phyloP scores from a whole-genome alignment of 1,140 invertebrate genomes.

The Drosophila pachea region DNA sequence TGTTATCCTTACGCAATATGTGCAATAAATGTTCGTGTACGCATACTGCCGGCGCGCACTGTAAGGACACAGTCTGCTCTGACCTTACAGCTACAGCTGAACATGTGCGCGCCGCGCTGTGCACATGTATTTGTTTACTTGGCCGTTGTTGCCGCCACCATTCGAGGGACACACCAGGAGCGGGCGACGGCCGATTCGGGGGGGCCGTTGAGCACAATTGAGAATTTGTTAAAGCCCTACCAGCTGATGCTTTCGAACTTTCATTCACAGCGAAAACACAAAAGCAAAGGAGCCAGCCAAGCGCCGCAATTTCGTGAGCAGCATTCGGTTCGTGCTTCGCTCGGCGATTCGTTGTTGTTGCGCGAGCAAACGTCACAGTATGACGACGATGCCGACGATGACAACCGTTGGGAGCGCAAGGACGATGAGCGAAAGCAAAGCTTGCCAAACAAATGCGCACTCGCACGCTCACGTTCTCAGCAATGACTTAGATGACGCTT shows the following conservation, averaged over 20 bases:
- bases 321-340: conserved; percentile 25
- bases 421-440: conserved; percentile 49
- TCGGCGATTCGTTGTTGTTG: conserved; percentile 28
- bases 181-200: neutral
- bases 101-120: conserved; percentile 65
- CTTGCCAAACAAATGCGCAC: conserved; percentile 69
- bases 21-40: conserved; percentile 26
- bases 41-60: conserved; percentile 34
- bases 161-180: neutral
- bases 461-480: conserved; percentile 44
- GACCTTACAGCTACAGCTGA: conserved; percentile 64
- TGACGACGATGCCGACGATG: conserved; percentile 38
- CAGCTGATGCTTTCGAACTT: conserved; percentile 69
- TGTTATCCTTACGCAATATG: conserved; percentile 18
- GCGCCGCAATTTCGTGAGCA: conserved; percentile 39
- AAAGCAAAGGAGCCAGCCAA: conserved; percentile 33
- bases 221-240: conserved; percentile 62
- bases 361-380: conserved; percentile 37
- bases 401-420: conserved; percentile 46
- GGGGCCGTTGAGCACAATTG: conserved; percentile 57
- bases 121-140: conserved; percentile 77
- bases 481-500: conserved; percentile 34
- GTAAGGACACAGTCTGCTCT: conserved; percentile 59
- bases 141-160: conserved; percentile 49
- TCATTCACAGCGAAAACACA: conserved; percentile 71